Evolutionary conservation across 2,888 invertebrate species (phyloP), one percentile per base, ranked within the genome.

Genomic region (Trissolcus brochymenae): DNA sequence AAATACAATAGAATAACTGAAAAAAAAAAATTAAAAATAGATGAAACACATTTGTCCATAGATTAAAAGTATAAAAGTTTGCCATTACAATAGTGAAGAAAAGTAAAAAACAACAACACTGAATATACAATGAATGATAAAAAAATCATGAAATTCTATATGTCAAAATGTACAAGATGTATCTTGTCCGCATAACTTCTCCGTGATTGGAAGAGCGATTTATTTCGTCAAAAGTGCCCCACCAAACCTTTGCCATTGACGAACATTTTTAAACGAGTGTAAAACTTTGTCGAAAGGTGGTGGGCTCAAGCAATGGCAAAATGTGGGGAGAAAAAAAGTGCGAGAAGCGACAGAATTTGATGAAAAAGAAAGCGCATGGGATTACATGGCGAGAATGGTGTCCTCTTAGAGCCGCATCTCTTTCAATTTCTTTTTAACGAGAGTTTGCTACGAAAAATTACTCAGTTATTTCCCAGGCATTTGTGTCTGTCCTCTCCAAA

Each of bases 301-400:
- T 7, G 46, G 51, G 14, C 19, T 17, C 0, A 16, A 11, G 19
- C 49, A 49, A 17, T 4, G 19, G 6, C 4, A 9, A 17, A 51
- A 17, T 4, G 19, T 6, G 51, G 19, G 14, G 46, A 46, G 46
- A 7, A 46, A n/a, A 46, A 46, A 16, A 46, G 46, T 14, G 46
- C 16, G 16, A 46, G 14, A 46, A 16, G 16, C 46, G 46, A 46
- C 16, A 46, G 46, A 46, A 46, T 46, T n/a, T 49, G 46, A 46
- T 16, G 46, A 46, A 51, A 51, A 51, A 51, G 51, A 51, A 51
- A 51, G 51, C 51, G 51, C 51, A 21, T 51, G 19, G 51, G 51
- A 51, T 51, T 17, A 51, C 51, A 17, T 17, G 51, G 51, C 14
- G 51, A 19, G 14, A 19, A 11, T 9, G 16, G 4, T 16, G 17